Evolutionary conservation across 2,888 invertebrate genomes (phyloP), one percentile per base, ranked within the genome.

Genomic region (Glaucopsyche alexis): DNA sequence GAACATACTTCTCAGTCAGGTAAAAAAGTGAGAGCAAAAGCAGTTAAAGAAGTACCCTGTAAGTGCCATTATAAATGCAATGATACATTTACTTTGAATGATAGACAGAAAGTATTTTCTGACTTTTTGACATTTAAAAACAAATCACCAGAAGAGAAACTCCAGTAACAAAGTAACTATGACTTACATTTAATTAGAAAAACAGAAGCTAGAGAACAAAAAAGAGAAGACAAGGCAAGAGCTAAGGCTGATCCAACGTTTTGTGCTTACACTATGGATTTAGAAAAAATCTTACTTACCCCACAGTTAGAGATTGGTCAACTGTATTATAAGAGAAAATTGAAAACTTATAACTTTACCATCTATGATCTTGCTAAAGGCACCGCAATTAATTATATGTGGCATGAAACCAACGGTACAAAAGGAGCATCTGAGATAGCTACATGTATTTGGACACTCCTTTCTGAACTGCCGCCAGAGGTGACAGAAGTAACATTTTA

Each of bases 401-500:
- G 49, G 49, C 49, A 50, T 14, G 49, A 50, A 14, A 14, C 14
- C 7, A n/a, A 67, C n/a, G 67, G 42, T 42, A 45, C 16, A 42
- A 67, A 67, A 42, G 67, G n/a, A 42, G 67, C 67, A 45, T 67
- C 67, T 13, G 42, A 67, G 67, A 66, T 49, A 13, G 11, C 49
- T 49, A 65, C 72, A n/a, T 64, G 65, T 45, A 13, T 72, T 19
- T 72, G 65, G 64, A 65, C 29, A 13, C 13, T 65, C 14, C 65
- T 65, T 13, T 49, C 64, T 49, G 38, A 72, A 65, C 38, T 71
- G 8, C 11, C n/a, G 19, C 49, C 49, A 19, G 71, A 45, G 49
- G 70, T 73, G 60, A 60, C 16, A 29, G 71, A 73, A 64, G 40
- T 72, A 74, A 55, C 78, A 77, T 74, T 75, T 76, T 71, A 73